Evolutionary conservation across 2,888 invertebrate genomes (phyloP), one percentile per base, ranked within the genome.

Genomic region (Arrhopalites spinosus): DNA sequence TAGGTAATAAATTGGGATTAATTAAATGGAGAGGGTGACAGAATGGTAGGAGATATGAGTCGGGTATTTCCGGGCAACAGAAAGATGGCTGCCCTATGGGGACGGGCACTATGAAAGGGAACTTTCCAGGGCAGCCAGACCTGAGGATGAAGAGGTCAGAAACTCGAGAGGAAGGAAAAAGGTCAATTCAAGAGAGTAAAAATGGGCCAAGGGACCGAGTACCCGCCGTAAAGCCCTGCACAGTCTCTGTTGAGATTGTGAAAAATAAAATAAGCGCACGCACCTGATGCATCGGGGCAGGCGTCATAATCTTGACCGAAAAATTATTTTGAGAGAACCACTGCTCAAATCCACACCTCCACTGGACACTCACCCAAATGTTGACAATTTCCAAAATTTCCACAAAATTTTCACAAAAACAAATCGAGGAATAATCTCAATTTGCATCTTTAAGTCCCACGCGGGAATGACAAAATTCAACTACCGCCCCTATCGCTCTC

Each of bases 241-340:
- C n/a, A n/a, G n/a, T n/a, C n/a, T n/a, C n/a, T n/a, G n/a, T n/a
- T n/a, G n/a, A 75, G 50, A 17, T 50, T n/a, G n/a, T 15, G 50
- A n/a, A 15, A 2, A n/a, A n/a, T 50, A 50, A 3, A n/a, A n/a
- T 50, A 3, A 17, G 94, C 94, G 94, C 94, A 93, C 93, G 94
- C 93, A 94, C 94, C 93, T 94, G 93, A 36, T 11, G n/a, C n/a
- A n/a, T n/a, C n/a, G n/a, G n/a, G n/a, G n/a, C n/a, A n/a, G n/a
- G n/a, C n/a, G n/a, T n/a, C n/a, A n/a, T n/a, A n/a, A n/a, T n/a
- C n/a, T n/a, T n/a, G n/a, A n/a, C n/a, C n/a, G n/a, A n/a, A n/a
- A n/a, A n/a, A n/a, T n/a, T n/a, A n/a, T n/a, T n/a, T n/a, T n/a
- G n/a, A n/a, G n/a, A n/a, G n/a, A n/a, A n/a, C n/a, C n/a, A n/a